Evolutionary conservation across 2,797 vertebrate species (phyloP).

Genomic region (Sebastolobus altivelis): DNA sequence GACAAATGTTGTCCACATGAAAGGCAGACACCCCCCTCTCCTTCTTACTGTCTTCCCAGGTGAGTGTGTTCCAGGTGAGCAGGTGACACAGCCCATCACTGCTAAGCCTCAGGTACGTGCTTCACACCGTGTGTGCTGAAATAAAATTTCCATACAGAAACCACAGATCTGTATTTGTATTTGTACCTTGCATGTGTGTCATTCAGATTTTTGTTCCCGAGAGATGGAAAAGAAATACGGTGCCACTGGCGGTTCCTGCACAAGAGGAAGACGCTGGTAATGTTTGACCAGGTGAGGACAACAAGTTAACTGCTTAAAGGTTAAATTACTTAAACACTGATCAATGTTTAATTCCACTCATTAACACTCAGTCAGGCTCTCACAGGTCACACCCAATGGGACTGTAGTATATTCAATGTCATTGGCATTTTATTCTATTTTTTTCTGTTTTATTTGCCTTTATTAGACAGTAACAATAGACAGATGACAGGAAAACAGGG

Average conservation of each 20-base stretch:
- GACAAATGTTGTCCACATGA: neutral
- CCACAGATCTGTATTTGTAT: neutral
- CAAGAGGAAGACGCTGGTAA: neutral
- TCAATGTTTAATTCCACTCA: neutral
- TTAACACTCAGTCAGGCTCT: neutral
- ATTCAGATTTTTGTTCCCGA: conserved; percentile 19
- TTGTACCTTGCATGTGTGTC: neutral
- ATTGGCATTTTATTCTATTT: neutral
- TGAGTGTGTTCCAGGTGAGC: conserved; percentile 77
- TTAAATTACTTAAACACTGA: neutral
- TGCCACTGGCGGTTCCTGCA: neutral
- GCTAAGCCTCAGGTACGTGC: conserved; percentile 7
- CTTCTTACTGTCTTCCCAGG: conserved; percentile 26
- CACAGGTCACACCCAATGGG: neutral
- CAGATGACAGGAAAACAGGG: neutral
- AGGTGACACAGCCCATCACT: neutral
- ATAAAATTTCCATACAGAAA: neutral
- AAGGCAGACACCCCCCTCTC: neutral
- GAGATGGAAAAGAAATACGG: neutral
- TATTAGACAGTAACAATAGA: neutral
- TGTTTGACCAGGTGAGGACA: conserved; percentile 17
- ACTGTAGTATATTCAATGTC: neutral
- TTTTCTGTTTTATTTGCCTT: neutral
- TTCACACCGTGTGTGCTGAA: neutral
- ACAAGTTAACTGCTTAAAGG: neutral